Conservation (phyloP, 2,888 invertebrate genomes). For the Sympetrum striolatum region DNA sequence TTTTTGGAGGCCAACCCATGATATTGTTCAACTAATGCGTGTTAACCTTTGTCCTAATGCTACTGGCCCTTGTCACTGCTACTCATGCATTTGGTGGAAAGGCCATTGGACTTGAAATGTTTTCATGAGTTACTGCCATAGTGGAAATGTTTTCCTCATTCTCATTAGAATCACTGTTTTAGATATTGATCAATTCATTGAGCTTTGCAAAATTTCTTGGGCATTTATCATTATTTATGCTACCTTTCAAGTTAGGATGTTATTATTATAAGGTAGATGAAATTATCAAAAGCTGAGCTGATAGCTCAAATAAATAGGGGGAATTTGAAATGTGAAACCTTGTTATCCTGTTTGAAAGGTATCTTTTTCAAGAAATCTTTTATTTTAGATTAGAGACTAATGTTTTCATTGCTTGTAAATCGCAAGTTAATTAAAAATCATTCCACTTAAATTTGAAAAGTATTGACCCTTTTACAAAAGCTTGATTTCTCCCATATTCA, state of each 20-base stretch:
- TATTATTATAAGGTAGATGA: not conserved
- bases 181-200: not conserved
- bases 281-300: not conserved
- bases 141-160: not conserved
- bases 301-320: not conserved
- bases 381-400: no score
- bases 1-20: constrained; percentile 9
- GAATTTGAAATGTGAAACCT: constrained; percentile 23
- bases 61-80: constrained; percentile 13
- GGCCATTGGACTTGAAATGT: not conserved
- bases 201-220: not conserved
- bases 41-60: constrained; percentile 13
- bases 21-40: not conserved
- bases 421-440: no score
- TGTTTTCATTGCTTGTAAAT: no score
- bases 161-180: not conserved
- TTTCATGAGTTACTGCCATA: not conserved
- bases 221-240: constrained; percentile 2
- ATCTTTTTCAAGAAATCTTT: no score
- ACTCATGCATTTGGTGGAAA: not conserved
- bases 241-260: not conserved
- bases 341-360: not conserved
- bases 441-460: no score
- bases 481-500: no score
- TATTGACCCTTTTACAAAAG: no score